phyloP scores from a whole-genome alignment of 2,113 vertebrate species.

The Cervus canadensis region DNA sequence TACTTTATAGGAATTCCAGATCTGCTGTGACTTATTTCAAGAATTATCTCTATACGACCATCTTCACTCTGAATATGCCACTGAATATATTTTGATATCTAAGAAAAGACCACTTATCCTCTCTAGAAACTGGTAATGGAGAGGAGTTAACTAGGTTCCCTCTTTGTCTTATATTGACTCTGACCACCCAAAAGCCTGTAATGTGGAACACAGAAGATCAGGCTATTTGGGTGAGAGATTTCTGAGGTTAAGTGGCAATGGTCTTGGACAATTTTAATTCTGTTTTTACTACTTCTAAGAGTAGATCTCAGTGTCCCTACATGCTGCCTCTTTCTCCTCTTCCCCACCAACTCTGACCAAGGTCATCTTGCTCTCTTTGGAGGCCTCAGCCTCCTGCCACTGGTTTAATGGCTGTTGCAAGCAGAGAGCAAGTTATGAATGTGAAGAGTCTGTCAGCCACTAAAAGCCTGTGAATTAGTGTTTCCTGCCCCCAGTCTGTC shows the following conservation, averaged over 20 bases:
- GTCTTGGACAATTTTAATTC: background rate
- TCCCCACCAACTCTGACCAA: background rate
- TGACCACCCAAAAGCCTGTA: background rate
- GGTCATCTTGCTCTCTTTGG: background rate
- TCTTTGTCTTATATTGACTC: background rate
- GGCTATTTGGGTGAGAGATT: background rate
- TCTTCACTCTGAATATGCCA: background rate
- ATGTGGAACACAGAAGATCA: background rate
- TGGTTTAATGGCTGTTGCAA: slow-evolving; percentile 5
- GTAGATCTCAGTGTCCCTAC: background rate
- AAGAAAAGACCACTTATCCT: background rate
- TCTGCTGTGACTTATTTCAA: background rate
- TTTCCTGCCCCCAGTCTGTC: slow-evolving; percentile 13
- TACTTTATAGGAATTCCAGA: background rate
- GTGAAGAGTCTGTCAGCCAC: slow-evolving; percentile 47
- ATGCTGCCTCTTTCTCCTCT: background rate
- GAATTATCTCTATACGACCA: background rate
- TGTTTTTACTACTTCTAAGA: background rate
- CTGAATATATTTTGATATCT: background rate
- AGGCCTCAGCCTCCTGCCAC: background rate
- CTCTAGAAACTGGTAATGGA: background rate
- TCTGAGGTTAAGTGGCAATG: background rate
- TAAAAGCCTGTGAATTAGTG: slow-evolving; percentile 59
- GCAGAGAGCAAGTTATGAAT: slow-evolving; percentile 11
- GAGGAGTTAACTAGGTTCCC: background rate